Evolutionary conservation across 1,140 invertebrate species (phyloP).

Genomic region (Pararge aegeria): DNA sequence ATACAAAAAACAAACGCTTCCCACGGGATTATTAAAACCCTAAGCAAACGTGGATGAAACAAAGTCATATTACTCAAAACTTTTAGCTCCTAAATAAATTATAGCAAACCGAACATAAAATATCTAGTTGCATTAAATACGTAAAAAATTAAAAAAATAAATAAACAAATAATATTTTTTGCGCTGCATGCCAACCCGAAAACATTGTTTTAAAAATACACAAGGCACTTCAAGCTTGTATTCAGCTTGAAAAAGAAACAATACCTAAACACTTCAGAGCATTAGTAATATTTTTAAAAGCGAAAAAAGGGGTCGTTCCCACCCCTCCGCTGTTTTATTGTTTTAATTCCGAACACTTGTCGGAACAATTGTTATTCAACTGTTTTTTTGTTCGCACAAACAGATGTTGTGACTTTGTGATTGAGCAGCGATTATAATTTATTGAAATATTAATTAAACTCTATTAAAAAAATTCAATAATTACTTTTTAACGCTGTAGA

Average conservation of each 20-base stretch:
- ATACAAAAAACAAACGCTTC: too few species aligned
- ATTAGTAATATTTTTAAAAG: conserved; percentile 21
- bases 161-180: not conserved
- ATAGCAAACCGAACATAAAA: too few species aligned
- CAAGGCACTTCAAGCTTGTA: conserved; percentile 1
- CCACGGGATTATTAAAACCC: too few species aligned
- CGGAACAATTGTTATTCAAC: conserved; percentile 1
- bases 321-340: conserved; percentile 2
- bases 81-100: too few species aligned
- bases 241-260: not conserved
- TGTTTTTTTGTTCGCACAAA: conserved; percentile 1
- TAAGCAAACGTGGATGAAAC: too few species aligned
- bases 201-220: conserved; percentile 8
- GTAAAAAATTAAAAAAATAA: too few species aligned
- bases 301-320: not conserved
- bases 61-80: too few species aligned
- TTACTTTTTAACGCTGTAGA: too few species aligned
- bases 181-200: not conserved
- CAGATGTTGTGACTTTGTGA: not conserved
- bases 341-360: conserved; percentile 12
- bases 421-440: not conserved
- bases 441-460: conserved; percentile 4
- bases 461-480: not conserved
- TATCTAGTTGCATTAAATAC: too few species aligned
- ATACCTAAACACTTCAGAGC: conserved; percentile 12